These are phyloP conservation scores for Araneus ventricosus DNA, from an alignment of 1,140 invertebrate species.

Conservation along the genomic window DNA sequence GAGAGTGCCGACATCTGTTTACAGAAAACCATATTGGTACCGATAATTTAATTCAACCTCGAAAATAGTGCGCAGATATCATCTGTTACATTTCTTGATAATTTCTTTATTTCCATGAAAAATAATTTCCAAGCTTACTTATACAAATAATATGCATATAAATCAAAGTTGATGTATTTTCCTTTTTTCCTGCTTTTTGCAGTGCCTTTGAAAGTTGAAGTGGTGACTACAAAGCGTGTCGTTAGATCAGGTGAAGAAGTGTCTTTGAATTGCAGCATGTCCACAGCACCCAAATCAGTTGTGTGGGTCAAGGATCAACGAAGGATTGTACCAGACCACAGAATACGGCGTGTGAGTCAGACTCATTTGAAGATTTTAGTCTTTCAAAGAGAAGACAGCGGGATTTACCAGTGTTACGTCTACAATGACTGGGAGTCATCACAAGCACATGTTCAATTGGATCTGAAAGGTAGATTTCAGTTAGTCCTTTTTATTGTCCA, in stretches of 20 bases:
- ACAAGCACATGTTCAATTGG: conserved; percentile 71
- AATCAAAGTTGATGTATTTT: no score
- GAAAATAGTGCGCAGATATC: no score
- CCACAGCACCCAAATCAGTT: conserved; percentile 67
- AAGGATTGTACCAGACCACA: conserved; percentile 69
- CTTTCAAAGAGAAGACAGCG: conserved; percentile 75
- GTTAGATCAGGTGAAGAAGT: conserved; percentile 75
- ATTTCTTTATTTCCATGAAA: no score
- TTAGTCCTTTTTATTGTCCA: no score
- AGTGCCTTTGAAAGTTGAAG: conserved; percentile 74
- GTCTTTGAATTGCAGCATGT: conserved; percentile 75
- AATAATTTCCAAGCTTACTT: no score
- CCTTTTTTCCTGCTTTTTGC: neutral
- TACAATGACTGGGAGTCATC: conserved; percentile 75
- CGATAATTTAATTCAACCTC: no score
- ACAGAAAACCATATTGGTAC: no score
- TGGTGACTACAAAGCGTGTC: conserved; percentile 65
- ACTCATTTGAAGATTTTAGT: conserved; percentile 69
- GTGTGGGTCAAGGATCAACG: conserved; percentile 75
- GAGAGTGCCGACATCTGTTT: no score
- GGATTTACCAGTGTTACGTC: conserved; percentile 76
- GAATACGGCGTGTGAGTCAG: conserved; percentile 64
- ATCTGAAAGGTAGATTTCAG: conserved; percentile 72
- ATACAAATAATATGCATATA: no score
- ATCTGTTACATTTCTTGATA: no score